Evolutionary conservation across 2,797 vertebrate species (phyloP), one percentile per base, ranked within the genome.

Genomic region (Tapirus indicus): DNA sequence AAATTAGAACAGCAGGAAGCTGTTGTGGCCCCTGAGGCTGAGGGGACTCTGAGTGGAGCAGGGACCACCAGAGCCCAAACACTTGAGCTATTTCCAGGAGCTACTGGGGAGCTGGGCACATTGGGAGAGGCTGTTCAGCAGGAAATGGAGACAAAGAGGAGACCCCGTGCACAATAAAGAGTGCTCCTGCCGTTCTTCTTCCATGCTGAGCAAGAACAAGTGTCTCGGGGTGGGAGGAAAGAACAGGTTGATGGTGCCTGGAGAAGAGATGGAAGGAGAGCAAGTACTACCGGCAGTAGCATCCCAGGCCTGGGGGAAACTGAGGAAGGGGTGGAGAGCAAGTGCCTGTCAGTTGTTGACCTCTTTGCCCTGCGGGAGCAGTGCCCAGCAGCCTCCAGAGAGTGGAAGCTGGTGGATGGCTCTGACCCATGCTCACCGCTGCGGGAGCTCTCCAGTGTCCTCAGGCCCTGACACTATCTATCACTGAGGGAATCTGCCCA

Each of bases 341-440:
- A 16, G 12, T 52, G 49, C 14, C 49, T 16, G 49, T 5, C 49
- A 52, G 49, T 52, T 52, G 13, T 16, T 52, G 49, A 52, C 49
- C 49, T 14, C 49, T 52, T 52, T 52, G 49, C 49, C 4, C 49
- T 4, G 14, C 12, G 13, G 49, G 49, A 52, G 11, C 4, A 3
- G 60, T 47, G 9, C 32, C 72, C 41, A 17, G 18, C 0, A 1
- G 62, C 69, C 47, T 29, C 35, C 35, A 56, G 41, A 23, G 23
- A 2, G 0, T 8, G 0, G 25, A 32, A n/a, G 16, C 35, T 38
- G 8, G 7, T 7, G 5, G 18, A 16, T 4, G 1, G 47, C 38
- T 32, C 49, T 16, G 49, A 66, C 44, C 21, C 66, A n/a, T 0
- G 11, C 52, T 79, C 83, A 20, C 10, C 12, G n/a, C 32, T 27